Evolutionary conservation across 2,888 invertebrate genomes (phyloP).

Genomic region (Caenorhabditis angaria): DNA sequence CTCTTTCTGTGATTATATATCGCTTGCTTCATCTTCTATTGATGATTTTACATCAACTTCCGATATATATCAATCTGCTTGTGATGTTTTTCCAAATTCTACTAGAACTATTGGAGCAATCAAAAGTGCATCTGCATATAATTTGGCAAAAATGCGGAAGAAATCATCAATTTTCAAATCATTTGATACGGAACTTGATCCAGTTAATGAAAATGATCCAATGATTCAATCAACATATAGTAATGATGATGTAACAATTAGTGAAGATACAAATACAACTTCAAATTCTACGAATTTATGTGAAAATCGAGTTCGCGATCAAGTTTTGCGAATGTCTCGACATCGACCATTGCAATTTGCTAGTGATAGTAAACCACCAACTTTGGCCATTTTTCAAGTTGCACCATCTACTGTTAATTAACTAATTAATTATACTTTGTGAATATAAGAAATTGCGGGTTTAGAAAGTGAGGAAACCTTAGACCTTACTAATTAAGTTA

Average conservation of each 20-base stretch:
- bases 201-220: slow-evolving; percentile 42
- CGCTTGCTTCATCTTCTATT: slow-evolving; percentile 30
- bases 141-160: slow-evolving; percentile 43
- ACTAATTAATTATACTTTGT: not conserved
- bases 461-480: no score
- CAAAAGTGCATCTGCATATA: slow-evolving; percentile 54
- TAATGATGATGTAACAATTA: slow-evolving; percentile 35
- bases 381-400: slow-evolving; percentile 51
- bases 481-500: no score
- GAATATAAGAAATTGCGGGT: not conserved
- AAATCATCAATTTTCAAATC: slow-evolving; percentile 55
- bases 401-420: slow-evolving; percentile 5
- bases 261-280: slow-evolving; percentile 16
- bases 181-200: slow-evolving; percentile 56
- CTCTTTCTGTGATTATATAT: slow-evolving; percentile 56
- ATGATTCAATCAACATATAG: slow-evolving; percentile 23
- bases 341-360: slow-evolving; percentile 48
- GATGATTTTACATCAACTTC: slow-evolving; percentile 47
- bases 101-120: slow-evolving; percentile 31
- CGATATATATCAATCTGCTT: slow-evolving; percentile 51
- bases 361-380: slow-evolving; percentile 28
- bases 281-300: not conserved
- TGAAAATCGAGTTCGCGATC: slow-evolving; percentile 14
- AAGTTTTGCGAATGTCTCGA: slow-evolving; percentile 37
- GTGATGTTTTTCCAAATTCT: slow-evolving; percentile 31